Percentiles rank a stretch among this genome's conserved stretches.
Conservation (phyloP, 2,113 vertebrate genomes). For the Otolemur garnettii region DNA sequence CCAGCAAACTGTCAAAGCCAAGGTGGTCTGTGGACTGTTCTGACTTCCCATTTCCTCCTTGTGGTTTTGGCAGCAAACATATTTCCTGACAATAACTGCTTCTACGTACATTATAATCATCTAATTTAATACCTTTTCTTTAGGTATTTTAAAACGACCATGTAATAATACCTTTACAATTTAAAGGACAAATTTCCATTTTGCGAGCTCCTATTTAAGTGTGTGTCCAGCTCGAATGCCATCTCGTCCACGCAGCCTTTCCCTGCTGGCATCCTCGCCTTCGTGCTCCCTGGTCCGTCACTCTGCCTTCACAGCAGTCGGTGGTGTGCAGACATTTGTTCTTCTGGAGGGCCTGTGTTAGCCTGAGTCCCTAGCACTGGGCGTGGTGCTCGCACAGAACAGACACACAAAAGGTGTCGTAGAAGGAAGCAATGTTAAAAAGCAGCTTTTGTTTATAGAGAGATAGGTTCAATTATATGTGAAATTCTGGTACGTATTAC, state of each 20-base stretch:
- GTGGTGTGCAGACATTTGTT: neutral
- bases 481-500: conserved; percentile 32
- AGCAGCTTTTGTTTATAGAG: conserved; percentile 5
- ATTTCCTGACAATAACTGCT: neutral
- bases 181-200: neutral
- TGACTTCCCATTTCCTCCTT: neutral
- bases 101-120: neutral
- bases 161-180: neutral
- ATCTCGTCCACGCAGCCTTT: neutral
- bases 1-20: neutral
- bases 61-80: neutral
- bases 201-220: neutral
- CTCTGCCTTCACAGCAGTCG: neutral
- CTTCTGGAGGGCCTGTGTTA: neutral
- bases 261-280: neutral
- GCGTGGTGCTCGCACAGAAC: neutral
- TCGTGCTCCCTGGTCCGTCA: neutral
- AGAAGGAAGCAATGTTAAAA: neutral
- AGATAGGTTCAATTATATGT: neutral
- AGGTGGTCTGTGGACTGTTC: neutral
- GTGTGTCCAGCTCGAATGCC: neutral
- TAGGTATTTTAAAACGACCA: neutral
- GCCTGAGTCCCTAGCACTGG: neutral
- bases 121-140: neutral
- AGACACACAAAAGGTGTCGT: neutral